phyloP scores from a whole-genome alignment of 2,888 invertebrate species.

The Lepidocyrtoides sp. region DNA sequence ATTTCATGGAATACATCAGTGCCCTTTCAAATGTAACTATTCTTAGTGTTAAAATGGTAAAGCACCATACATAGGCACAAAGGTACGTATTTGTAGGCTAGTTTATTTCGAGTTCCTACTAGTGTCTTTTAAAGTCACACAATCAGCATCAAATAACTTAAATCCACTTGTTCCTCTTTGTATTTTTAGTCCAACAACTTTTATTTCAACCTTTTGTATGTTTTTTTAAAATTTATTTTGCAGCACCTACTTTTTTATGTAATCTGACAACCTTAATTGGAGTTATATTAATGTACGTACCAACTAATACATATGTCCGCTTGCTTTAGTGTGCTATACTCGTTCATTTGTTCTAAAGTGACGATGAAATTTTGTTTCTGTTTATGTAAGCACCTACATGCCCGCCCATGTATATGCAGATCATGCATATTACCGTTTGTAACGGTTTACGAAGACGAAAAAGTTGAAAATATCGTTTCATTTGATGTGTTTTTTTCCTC shows the following conservation, averaged over 20 bases:
- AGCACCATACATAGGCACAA: not conserved
- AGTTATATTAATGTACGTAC: not conserved
- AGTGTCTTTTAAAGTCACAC: too few species aligned
- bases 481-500: not conserved
- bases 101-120: not conserved
- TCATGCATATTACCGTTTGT: too few species aligned
- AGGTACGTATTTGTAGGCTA: not conserved
- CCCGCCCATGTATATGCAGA: too few species aligned
- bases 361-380: not conserved
- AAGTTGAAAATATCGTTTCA: not conserved
- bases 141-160: too few species aligned
- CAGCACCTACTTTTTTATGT: not conserved
- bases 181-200: too few species aligned
- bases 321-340: not conserved
- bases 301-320: not conserved
- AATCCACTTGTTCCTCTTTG: not conserved
- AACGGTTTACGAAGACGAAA: not conserved
- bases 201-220: too few species aligned
- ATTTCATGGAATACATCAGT: conserved; percentile 43
- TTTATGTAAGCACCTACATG: too few species aligned
- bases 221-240: not conserved
- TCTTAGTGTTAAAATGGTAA: not conserved
- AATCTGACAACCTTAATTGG: not conserved
- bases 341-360: not conserved
- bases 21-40: not conserved